Percentiles rank a stretch among this genome's conserved stretches.
These are phyloP conservation scores for Dromiciops gliroides DNA, from an alignment of 2,113 vertebrate genomes.

Conservation along the genomic window DNA sequence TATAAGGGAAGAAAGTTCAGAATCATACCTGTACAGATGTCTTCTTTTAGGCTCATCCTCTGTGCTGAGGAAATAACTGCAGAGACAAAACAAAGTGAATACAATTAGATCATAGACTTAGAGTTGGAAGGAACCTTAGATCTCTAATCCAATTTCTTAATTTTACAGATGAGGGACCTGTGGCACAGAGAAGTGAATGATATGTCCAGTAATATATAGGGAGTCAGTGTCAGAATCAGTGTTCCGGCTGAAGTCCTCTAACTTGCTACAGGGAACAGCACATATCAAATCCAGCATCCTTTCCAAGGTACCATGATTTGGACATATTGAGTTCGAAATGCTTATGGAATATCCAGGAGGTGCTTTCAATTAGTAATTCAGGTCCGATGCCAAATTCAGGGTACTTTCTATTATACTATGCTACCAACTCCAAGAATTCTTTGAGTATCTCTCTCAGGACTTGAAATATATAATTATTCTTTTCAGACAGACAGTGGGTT, in stretches of 20 bases:
- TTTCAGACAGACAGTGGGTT: not conserved
- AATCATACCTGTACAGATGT: conserved; percentile 94
- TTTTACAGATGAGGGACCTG: not conserved
- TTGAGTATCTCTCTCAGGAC: not conserved
- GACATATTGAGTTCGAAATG: not conserved
- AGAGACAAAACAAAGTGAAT: conserved; percentile 34
- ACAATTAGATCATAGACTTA: not conserved
- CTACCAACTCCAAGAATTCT: not conserved
- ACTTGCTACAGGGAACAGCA: not conserved
- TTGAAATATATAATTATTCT: not conserved
- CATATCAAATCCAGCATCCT: not conserved
- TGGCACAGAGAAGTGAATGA: not conserved
- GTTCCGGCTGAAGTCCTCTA: not conserved
- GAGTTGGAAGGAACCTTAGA: fast-evolving
- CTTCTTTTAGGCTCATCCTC: conserved; percentile 92
- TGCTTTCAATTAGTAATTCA: not conserved
- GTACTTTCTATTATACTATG: not conserved
- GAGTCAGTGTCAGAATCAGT: not conserved
- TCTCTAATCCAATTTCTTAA: fast-evolving
- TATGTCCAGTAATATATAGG: not conserved
- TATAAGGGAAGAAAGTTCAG: not conserved
- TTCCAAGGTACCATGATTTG: not conserved
- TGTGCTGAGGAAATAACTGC: conserved; percentile 96
- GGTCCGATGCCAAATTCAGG: not conserved
- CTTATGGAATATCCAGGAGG: not conserved